A percentile compares a stretch with the other conserved stretches of the same genome.
phyloP scores from a whole-genome alignment of 2,797 vertebrate genomes.

The Poecilia gillii region DNA sequence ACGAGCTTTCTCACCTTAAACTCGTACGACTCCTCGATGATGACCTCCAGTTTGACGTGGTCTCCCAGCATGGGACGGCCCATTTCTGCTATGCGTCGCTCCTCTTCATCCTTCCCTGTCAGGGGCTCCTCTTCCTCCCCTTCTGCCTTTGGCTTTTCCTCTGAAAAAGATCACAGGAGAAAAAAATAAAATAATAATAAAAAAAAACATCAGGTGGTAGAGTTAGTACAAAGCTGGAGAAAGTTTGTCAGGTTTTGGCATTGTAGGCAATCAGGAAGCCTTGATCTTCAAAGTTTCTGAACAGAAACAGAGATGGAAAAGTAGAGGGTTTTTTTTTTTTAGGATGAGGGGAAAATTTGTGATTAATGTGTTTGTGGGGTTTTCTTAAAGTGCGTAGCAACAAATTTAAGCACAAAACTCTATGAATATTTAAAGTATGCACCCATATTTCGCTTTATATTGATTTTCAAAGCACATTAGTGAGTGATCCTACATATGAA shows the following conservation, averaged over 20 bases:
- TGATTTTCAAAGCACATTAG: not conserved
- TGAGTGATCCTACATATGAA: not conserved
- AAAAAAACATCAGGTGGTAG: not conserved
- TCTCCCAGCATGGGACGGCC: slow-evolving; percentile 94
- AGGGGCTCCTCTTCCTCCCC: slow-evolving; percentile 87
- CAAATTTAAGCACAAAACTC: not conserved
- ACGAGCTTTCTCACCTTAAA: slow-evolving; percentile 87
- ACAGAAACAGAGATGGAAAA: not conserved
- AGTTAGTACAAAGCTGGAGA: slow-evolving; percentile 7
- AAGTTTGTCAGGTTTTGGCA: not conserved
- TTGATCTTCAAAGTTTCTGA: not conserved
- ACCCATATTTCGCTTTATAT: not conserved
- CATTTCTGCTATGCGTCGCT: slow-evolving; percentile 94
- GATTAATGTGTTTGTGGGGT: not conserved
- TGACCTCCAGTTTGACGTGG: slow-evolving; percentile 92
- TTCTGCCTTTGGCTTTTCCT: slow-evolving; percentile 76
- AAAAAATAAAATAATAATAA: too few species aligned
- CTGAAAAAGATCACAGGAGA: slow-evolving; percentile 75
- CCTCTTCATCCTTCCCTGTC: slow-evolving; percentile 91
- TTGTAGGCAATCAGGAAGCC: not conserved
- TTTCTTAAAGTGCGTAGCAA: not conserved
- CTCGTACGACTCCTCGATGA: slow-evolving; percentile 98
- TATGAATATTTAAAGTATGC: not conserved
- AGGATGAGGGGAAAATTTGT: not conserved
- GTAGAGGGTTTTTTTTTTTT: not conserved